A percentile compares a stretch with the other conserved stretches of the same genome.
phyloP scores from a whole-genome alignment of 2,113 vertebrate species.

The Paralichthys olivaceus region DNA sequence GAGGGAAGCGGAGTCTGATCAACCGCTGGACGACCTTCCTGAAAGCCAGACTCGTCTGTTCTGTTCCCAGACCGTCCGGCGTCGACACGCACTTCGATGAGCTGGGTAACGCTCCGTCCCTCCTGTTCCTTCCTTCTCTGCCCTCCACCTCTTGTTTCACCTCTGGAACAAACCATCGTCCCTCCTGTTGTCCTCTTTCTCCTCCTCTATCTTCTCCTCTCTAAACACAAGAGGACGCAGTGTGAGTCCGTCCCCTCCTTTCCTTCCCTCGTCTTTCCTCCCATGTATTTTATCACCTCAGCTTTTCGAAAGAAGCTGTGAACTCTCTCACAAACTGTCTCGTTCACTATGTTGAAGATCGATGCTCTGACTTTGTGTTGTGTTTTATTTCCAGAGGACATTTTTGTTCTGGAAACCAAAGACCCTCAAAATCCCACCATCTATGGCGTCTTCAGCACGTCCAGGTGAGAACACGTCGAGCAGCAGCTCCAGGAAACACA shows the following conservation, averaged over 20 bases:
- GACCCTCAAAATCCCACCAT: slow-evolving; percentile 86
- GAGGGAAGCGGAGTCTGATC: slow-evolving; percentile 88
- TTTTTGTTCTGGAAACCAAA: slow-evolving; percentile 87
- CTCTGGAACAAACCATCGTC: not conserved
- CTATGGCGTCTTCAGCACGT: slow-evolving; percentile 88
- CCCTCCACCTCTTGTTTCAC: not conserved
- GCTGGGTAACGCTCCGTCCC: slow-evolving; percentile 77
- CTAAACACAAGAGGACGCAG: not conserved
- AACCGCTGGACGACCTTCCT: slow-evolving; percentile 93
- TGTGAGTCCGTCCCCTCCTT: no score
- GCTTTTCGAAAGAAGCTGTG: no score
- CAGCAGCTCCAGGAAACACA: slow-evolving; percentile 4
- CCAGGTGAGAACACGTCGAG: slow-evolving; percentile 80
- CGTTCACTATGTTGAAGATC: no score
- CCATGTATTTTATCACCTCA: not conserved
- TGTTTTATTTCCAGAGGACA: slow-evolving; percentile 82
- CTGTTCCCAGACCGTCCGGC: slow-evolving; percentile 82
- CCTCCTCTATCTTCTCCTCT: not conserved
- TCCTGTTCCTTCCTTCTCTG: not conserved
- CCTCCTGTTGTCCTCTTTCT: slow-evolving; percentile 29
- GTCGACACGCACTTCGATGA: slow-evolving; percentile 88
- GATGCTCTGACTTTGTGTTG: no score
- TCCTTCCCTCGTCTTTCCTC: slow-evolving; percentile 20
- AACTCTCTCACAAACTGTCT: not conserved
- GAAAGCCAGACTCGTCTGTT: slow-evolving; percentile 89